Conservation (phyloP, 1,140 invertebrate genomes). For the Cydia splendana region DNA sequence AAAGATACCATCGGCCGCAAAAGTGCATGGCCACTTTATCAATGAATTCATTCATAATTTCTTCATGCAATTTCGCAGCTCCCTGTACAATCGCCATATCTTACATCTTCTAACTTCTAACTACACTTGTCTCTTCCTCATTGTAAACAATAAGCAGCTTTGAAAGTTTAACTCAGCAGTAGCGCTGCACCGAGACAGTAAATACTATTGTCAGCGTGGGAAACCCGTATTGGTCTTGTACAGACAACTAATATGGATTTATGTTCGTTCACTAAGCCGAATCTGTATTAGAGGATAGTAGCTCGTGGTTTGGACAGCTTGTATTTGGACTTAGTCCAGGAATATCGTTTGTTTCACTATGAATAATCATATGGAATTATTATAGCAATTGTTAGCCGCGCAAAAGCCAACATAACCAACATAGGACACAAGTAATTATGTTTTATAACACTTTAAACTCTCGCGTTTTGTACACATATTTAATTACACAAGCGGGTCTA, state of each 20-base stretch:
- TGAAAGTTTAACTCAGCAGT: background rate
- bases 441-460: no score
- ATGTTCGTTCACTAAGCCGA: background rate
- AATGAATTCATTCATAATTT: no score
- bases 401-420: no score
- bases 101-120: background rate
- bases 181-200: background rate
- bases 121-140: background rate
- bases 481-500: no score
- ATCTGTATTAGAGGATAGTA: background rate
- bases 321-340: conserved; percentile 3
- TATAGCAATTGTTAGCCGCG: background rate
- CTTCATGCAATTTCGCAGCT: no score
- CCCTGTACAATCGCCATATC: background rate
- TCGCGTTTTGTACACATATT: no score
- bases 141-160: conserved; percentile 1
- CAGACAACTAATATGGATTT: conserved; percentile 10
- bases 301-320: background rate
- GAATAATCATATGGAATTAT: background rate
- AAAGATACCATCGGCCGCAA: no score
- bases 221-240: conserved; percentile 7
- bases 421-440: no score
- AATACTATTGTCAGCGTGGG: background rate
- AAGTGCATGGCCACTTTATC: no score
- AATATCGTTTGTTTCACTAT: background rate